These are phyloP conservation scores for Melitaea athalia DNA, from an alignment of 2,888 invertebrate genomes.

Conservation along the genomic window DNA sequence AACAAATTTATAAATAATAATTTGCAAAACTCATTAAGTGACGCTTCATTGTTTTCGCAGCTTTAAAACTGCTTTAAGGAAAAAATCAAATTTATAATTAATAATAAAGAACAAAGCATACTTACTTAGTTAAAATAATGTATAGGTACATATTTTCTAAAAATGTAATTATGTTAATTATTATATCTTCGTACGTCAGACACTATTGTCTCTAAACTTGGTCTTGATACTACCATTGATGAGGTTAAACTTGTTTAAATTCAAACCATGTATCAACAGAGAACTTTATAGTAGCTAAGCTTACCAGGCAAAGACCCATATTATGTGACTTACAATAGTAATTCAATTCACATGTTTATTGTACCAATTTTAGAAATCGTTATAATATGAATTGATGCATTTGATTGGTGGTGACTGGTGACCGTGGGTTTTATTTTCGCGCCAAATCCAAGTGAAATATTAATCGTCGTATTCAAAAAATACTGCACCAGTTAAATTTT, in stretches of 20 bases:
- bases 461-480: no score
- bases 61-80: no score
- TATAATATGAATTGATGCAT: no score
- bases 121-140: background rate
- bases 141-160: background rate
- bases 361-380: background rate
- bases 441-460: no score
- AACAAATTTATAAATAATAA: no score
- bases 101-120: no score
- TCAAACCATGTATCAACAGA: slow-evolving; percentile 9
- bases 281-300: background rate
- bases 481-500: no score
- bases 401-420: no score
- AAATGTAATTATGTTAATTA: background rate
- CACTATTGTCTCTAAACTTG: slow-evolving; percentile 11
- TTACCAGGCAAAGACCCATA: background rate
- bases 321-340: background rate
- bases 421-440: no score
- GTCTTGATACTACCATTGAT: slow-evolving; percentile 7
- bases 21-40: no score
- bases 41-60: no score
- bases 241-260: slow-evolving; percentile 16
- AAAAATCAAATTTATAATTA: no score
- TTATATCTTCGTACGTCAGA: slow-evolving; percentile 9
- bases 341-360: background rate